phyloP scores from a whole-genome alignment of 1,140 invertebrate species.

The Drosophila sp. region DNA sequence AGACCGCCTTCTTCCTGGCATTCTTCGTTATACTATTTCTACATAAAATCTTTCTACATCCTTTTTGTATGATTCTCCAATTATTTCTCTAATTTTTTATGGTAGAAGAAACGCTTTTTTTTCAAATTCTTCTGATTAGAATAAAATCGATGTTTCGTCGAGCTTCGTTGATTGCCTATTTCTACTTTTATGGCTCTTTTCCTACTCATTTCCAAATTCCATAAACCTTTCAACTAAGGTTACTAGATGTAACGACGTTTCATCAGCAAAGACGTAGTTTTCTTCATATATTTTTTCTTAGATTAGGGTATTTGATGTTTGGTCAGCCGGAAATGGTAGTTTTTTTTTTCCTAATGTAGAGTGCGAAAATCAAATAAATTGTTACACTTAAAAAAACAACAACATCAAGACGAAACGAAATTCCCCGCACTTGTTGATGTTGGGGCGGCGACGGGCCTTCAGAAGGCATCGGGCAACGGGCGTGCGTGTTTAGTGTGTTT shows the following conservation, averaged over 20 bases:
- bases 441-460: background rate
- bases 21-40: no score
- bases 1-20: no score
- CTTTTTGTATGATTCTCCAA: no score
- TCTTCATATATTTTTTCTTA: background rate
- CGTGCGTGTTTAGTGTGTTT: constrained; percentile 26
- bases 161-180: no score
- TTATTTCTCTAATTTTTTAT: no score
- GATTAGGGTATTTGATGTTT: constrained; percentile 29
- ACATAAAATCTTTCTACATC: no score
- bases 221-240: background rate
- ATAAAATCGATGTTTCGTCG: no score
- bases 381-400: constrained; percentile 45
- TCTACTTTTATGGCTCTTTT: no score
- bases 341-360: constrained; percentile 33
- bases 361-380: constrained; percentile 65
- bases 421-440: constrained; percentile 40
- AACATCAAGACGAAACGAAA: constrained; percentile 21
- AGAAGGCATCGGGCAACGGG: background rate
- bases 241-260: background rate
- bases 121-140: no score
- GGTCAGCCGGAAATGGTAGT: background rate
- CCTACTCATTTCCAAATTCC: background rate
- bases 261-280: background rate
- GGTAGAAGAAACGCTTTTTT: no score